Evolutionary conservation across 2,888 invertebrate genomes (phyloP), one percentile per base, ranked within the genome.

Genomic region (Abrostola tripartita): DNA sequence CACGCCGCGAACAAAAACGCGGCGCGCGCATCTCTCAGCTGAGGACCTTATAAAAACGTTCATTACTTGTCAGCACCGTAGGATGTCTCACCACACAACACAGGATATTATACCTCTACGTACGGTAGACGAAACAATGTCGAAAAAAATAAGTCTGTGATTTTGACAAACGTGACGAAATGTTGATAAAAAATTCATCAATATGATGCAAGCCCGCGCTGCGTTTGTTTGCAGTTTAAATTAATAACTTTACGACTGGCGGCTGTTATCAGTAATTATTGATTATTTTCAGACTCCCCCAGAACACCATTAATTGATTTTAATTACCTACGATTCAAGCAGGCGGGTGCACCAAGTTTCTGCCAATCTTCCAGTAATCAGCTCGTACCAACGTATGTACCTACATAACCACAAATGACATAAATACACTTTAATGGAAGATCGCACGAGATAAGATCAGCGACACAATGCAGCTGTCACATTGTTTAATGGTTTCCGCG

Each of bases 401-500:
- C n/a, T 36, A 36, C 12, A 24, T 24, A 24, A 8, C 5, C 12
- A 35, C 24, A 47, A n/a, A 50, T n/a, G 35, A 12, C 35, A 49
- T 38, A 40, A 40, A 40, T 57, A 40, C 38, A 54, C 10, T 72
- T 57, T 24, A 71, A 60, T 57, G 60, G 51, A 57, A 72, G 36
- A 51, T 53, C 50, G 60, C 40, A 50, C 5, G 6, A 61, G 60
- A 60, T 71, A 53, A 65, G 12, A 72, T 70, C 60, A 37, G 37
- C 35, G 67, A 14, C 41, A 53, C 57, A 49, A 53, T 72, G n/a
- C 52, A 44, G 35, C 52, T 72, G 49, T 56, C 69, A 52, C 37
- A 44, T 40, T 64, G 47, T 38, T 52, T 42, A 71, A 69, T 65
- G 51, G 36, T 38, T 59, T 59, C 54, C 58, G 66, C 38, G 55